Evolutionary conservation across 2,113 vertebrate species (phyloP), one percentile per base, ranked within the genome.

Genomic region (Zosterops borbonicus): DNA sequence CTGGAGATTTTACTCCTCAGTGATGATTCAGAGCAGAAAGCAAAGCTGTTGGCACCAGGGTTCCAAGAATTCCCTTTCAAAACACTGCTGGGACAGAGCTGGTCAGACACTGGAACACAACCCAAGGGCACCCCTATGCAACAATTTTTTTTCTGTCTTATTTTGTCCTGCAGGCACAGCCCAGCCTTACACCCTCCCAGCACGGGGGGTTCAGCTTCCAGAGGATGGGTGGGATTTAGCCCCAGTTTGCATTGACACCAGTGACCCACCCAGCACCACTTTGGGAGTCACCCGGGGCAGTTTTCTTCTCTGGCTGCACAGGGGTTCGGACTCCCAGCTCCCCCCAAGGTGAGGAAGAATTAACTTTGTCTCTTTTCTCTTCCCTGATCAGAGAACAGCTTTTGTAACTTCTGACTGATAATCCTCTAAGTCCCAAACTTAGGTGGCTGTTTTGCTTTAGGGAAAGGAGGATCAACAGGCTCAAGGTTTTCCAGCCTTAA

Each of bases 391-490:
- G 80, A 96, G 89, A 92, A 91, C 3, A 49, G 55, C 27, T 92
- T 91, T 69, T 83, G 65, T 73, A 82, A 62, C 75, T 94, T 83
- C 83, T 94, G 90, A 67, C 77, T 96, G 94, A 89, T 87, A 68
- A 96, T 94, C 94, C 83, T 92, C 80, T 77, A 91, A 82, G 62
- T 96, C 94, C 84, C 80, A 70, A 97, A 95, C 31, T 73, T 65
- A 95, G 96, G 93, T 95, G 81, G 90, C 86, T 96, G 91, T 94
- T 97, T 97, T 94, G 92, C 95, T 97, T 71, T 90, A 95, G 96
- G 97, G 93, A 92, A 96, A 94, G 94, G 94, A 97, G 73, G 96
- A 97, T 97, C 95, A 97, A 96, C 86, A 94, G 73, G 86, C 95
- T 97, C 86, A 84, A 94, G 76, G 56, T 81, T 95, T 96, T 92